A percentile compares a stretch with the other conserved stretches of the same genome.
These are phyloP conservation scores for Dasyprocta punctata DNA, from an alignment of 2,113 vertebrate genomes.

Conservation along the genomic window DNA sequence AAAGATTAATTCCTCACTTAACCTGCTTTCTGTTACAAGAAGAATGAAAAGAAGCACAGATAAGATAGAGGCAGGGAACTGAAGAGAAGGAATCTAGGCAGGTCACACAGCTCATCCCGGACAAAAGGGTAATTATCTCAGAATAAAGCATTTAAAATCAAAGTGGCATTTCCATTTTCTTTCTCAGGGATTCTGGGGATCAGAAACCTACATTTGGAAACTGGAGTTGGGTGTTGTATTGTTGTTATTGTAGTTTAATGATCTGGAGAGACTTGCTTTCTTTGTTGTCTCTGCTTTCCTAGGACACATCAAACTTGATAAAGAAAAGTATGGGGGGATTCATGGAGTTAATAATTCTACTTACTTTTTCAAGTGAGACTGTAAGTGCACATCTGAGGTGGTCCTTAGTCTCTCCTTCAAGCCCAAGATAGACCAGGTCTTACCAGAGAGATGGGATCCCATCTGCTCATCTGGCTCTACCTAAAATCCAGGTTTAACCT, in stretches of 20 bases:
- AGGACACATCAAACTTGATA: neutral
- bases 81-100: neutral
- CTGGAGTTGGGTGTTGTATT: neutral
- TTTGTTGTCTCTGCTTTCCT: neutral
- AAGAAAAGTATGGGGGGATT: neutral
- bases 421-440: neutral
- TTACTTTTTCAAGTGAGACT: neutral
- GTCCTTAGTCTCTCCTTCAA: neutral
- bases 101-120: neutral
- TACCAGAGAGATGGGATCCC: neutral
- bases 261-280: neutral
- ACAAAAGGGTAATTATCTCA: neutral
- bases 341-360: neutral
- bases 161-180: neutral
- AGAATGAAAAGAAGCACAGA: neutral
- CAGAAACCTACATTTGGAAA: neutral
- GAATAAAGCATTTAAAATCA: neutral
- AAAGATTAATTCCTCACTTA: neutral
- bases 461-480: neutral
- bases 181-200: neutral
- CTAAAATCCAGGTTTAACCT: neutral
- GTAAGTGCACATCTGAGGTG: neutral
- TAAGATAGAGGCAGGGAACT: neutral
- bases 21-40: neutral
- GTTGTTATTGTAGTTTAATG: neutral